Conservation (phyloP, 1,140 invertebrate species). For the Brachionus manjavacas region DNA sequence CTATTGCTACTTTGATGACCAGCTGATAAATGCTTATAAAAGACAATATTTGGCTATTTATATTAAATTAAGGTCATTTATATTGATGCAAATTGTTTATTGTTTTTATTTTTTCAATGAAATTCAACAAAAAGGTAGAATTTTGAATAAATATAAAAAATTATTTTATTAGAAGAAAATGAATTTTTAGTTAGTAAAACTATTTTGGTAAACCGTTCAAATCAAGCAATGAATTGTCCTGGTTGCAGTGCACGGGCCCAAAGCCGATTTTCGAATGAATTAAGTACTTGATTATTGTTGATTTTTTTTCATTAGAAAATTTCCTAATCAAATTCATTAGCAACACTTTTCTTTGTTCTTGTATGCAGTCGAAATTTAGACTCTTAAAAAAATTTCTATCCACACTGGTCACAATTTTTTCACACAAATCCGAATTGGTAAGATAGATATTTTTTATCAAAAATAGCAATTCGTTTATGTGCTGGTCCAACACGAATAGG, state of each 20-base stretch:
- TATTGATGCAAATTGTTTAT: neutral
- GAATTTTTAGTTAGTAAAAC: neutral
- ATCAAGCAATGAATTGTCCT: neutral
- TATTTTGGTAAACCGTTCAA: neutral
- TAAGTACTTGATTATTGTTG: constrained; percentile 15
- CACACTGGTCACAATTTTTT: neutral
- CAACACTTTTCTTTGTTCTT: neutral
- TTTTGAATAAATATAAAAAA: neutral
- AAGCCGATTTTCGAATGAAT: constrained; percentile 37
- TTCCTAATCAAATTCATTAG: neutral
- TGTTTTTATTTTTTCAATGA: neutral
- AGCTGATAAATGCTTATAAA: neutral
- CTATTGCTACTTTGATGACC: neutral
- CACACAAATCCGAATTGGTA: neutral
- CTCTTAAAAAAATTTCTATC: neutral
- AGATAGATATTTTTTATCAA: neutral
- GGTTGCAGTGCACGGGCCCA: neutral
- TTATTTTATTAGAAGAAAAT: neutral
- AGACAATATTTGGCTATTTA: neutral
- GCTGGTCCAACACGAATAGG: constrained; percentile 60
- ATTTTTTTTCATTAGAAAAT: neutral
- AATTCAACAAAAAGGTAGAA: neutral
- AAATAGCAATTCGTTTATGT: neutral
- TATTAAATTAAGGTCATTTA: neutral
- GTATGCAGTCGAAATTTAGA: neutral